Conservation (phyloP, 2,888 invertebrate species). For the Melanophora roralis region DNA sequence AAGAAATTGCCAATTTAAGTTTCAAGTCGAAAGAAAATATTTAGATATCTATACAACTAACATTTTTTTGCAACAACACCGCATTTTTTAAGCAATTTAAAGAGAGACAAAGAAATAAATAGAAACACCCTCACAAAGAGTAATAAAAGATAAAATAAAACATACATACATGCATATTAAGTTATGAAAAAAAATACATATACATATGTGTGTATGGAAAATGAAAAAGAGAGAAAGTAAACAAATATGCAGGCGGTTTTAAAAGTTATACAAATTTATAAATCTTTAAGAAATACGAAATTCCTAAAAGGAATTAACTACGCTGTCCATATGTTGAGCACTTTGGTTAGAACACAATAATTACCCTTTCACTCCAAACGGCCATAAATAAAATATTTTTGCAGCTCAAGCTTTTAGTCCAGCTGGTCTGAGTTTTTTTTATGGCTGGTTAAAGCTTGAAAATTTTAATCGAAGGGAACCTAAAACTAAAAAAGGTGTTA, state of each 20-base stretch:
- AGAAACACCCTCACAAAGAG: conserved; percentile 45
- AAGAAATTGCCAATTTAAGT: conserved; percentile 3
- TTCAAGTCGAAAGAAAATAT: not conserved
- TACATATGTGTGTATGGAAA: not conserved
- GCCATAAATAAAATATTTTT: too few species aligned
- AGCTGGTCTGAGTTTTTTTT: too few species aligned
- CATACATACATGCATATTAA: not conserved
- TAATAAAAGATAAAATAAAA: not conserved
- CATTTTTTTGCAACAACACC: conserved; percentile 34
- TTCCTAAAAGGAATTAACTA: too few species aligned
- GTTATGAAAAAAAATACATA: not conserved
- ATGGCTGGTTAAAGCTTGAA: too few species aligned
- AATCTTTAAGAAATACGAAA: too few species aligned
- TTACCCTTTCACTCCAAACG: too few species aligned
- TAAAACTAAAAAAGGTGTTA: too few species aligned
- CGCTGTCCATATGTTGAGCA: too few species aligned
- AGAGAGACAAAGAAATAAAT: conserved; percentile 2
- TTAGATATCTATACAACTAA: not conserved
- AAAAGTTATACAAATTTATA: too few species aligned
- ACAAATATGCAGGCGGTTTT: not conserved
- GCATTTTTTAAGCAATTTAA: conserved; percentile 7
- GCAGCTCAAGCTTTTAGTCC: too few species aligned
- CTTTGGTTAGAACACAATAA: too few species aligned
- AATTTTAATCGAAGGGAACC: too few species aligned
- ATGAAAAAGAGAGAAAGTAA: not conserved